Evolutionary conservation across 2,888 invertebrate species (phyloP).

Genomic region (Coelopa pilipes): DNA sequence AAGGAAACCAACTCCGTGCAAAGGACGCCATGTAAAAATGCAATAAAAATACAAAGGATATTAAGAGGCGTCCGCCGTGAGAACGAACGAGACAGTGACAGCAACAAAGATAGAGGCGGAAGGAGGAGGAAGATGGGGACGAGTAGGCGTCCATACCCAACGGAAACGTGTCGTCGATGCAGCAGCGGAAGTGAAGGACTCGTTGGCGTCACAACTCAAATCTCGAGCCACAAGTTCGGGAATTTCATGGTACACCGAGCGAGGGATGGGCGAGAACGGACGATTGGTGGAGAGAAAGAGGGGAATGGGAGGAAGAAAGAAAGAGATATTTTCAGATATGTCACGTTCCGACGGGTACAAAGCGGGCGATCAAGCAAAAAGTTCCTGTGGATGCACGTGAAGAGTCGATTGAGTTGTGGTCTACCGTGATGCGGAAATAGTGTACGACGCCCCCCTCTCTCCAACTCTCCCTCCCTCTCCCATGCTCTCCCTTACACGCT

Average conservation of each 20-base stretch:
- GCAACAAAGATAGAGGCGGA: background rate
- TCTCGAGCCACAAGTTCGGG: slow-evolving; percentile 24
- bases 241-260: slow-evolving; percentile 12
- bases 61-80: slow-evolving; percentile 19
- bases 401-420: no score
- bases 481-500: no score
- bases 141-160: background rate
- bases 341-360: no score
- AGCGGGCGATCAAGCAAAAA: no score
- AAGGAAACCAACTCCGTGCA: background rate
- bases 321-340: no score
- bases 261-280: background rate
- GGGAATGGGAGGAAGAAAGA: no score
- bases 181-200: background rate
- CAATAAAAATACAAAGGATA: slow-evolving; percentile 17
- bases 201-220: slow-evolving; percentile 11
- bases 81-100: background rate
- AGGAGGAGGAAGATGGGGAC: background rate
- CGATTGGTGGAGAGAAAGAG: no score
- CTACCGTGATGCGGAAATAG: no score
- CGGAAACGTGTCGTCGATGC: background rate
- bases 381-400: no score
- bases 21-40: background rate
- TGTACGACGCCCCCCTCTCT: no score
- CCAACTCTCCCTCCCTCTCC: no score